Base-by-base conservation (phyloP, 2,888 invertebrate species). In the Chromoteleia sp. region DNA sequence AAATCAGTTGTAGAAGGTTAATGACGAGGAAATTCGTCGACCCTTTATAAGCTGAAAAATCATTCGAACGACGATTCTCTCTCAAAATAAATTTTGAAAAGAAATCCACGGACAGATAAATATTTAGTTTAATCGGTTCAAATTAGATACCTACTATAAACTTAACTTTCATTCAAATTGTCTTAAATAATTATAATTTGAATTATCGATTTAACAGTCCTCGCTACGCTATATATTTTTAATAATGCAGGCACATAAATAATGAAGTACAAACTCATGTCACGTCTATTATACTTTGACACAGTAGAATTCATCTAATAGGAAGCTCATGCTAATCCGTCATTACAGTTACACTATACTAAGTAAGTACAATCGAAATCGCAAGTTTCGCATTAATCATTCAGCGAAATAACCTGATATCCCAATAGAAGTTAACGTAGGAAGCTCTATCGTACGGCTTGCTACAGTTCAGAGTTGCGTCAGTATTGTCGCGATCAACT, bases 351-450 rank as follows among this genome's bases (percentile, higher is more conserved):
- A 54, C 52, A 61, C 19, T 52, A 59, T 10, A 1, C 56, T n/a
- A n/a, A n/a, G n/a, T 76, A 61, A 68, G 65, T 61, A 48, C 61
- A 68, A 29, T 29, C 50, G 50, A 50, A 61, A 41, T 36, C 12
- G 43, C 54, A 61, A 68, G 76, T 59, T 59, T 33, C 33, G 19
- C 41, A 76, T 68, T 76, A 76, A 76, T 61, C 61, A 76, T 61
- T 68, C 45, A 59, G n/a, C 12, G 19, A 43, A 76, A 61, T 54
- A 68, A 61, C 8, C 8, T 12, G 17, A 43, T 43, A 50, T 29
- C 56, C 12, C 15, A 36, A 45, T 14, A 45, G 41, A 50, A 50
- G 39, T 39, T 52, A 12, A 14, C 41, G 19, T 14, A 19, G 0
- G 19, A 14, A 30, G 10, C 15, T 33, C 10, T n/a, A 19, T 33